phyloP scores from a whole-genome alignment of 1,140 invertebrate genomes.

The Tenebrio molitor region DNA sequence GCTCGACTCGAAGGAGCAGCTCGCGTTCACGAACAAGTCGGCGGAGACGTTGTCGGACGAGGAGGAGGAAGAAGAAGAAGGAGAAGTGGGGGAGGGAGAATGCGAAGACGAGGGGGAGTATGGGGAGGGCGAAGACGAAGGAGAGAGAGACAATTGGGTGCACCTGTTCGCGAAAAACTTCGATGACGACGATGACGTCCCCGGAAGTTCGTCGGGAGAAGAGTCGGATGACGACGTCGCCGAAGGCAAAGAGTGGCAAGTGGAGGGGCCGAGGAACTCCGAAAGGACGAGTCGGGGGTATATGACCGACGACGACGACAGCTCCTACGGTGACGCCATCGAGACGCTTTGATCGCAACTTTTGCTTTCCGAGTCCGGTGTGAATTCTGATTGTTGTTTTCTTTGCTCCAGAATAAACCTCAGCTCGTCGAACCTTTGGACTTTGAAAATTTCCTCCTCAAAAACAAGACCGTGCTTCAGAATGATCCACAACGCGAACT shows the following conservation, averaged over 20 bases:
- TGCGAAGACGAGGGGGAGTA: not conserved
- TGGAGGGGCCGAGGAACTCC: too few species aligned
- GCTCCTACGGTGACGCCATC: too few species aligned
- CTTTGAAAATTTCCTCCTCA: slow-evolving; percentile 90
- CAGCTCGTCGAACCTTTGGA: slow-evolving; percentile 87
- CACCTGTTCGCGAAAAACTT: too few species aligned
- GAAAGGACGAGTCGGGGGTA: too few species aligned
- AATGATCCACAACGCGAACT: slow-evolving; percentile 94
- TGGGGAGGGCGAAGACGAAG: not conserved
- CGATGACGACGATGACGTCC: too few species aligned
- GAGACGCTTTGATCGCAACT: too few species aligned
- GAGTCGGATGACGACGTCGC: too few species aligned
- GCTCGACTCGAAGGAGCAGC: not conserved
- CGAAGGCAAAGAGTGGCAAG: too few species aligned
- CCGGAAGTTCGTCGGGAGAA: too few species aligned
- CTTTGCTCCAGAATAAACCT: slow-evolving; percentile 76
- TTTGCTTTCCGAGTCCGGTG: too few species aligned
- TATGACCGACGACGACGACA: too few species aligned
- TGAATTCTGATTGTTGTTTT: not conserved
- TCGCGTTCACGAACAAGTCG: not conserved
- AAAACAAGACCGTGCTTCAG: slow-evolving; percentile 91
- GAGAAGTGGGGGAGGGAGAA: not conserved
- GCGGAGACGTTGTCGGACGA: not conserved
- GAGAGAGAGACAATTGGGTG: too few species aligned
- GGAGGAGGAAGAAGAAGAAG: not conserved